Percentiles rank a stretch among this genome's conserved stretches.
phyloP scores from a whole-genome alignment of 2,797 vertebrate species.

The Monodelphis domestica region DNA sequence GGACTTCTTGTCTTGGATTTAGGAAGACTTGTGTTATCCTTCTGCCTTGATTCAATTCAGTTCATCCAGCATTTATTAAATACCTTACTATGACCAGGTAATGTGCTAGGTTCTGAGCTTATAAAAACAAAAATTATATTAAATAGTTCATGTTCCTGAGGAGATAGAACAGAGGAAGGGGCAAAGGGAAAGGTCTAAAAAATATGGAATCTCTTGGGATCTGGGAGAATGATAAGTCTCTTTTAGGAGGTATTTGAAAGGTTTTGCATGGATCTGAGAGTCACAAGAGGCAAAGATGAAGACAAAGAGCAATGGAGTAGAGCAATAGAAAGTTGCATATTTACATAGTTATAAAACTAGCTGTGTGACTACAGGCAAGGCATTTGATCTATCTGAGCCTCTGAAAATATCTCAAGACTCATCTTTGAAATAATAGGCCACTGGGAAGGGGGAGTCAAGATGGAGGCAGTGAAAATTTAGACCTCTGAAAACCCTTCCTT shows the following conservation, averaged over 20 bases:
- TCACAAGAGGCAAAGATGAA: neutral
- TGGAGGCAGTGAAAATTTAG: no score
- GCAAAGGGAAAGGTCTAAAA: neutral
- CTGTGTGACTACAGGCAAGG: neutral
- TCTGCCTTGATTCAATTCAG: neutral
- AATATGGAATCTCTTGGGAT: neutral
- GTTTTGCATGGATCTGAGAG: neutral
- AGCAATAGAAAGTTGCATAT: neutral
- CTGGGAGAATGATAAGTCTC: neutral
- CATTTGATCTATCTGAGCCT: neutral
- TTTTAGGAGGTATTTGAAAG: neutral
- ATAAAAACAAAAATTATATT: neutral
- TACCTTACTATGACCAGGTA: neutral
- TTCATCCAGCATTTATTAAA: neutral
- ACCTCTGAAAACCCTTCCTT: no score
- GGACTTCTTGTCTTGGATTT: neutral
- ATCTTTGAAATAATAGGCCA: neutral
- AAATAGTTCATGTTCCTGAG: neutral
- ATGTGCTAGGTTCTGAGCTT: neutral
- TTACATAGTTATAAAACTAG: neutral
- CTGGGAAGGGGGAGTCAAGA: no score
- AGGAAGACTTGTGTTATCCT: neutral
- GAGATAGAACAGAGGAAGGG: neutral
- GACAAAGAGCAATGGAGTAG: neutral
- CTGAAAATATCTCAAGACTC: neutral